A percentile compares a stretch with the other conserved stretches of the same genome.
Conservation (phyloP, 1,140 invertebrate genomes). For the Calycopis cecrops region DNA sequence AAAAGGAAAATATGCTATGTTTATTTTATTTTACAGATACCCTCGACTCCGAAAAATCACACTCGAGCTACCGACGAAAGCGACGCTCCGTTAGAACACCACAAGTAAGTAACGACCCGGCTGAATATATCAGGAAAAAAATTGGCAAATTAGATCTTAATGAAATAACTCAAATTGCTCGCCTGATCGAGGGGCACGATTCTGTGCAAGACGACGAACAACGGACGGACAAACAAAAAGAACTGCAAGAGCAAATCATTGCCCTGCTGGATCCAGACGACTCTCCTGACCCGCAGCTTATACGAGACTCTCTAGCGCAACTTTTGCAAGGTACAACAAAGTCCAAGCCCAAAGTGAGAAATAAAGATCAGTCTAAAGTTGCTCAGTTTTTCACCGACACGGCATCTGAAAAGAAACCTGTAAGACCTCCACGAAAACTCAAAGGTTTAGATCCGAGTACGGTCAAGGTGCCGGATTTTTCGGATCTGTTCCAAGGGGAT, state of each 20-base stretch:
- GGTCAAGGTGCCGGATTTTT: slow-evolving; percentile 42
- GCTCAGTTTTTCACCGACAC: slow-evolving; percentile 40
- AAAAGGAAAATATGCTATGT: background rate
- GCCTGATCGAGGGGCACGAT: slow-evolving; percentile 55
- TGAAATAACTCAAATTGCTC: slow-evolving; percentile 53
- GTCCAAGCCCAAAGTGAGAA: slow-evolving; percentile 28
- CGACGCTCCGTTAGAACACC: slow-evolving; percentile 43
- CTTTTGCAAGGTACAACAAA: slow-evolving; percentile 41
- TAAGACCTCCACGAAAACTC: slow-evolving; percentile 37
- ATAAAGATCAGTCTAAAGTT: slow-evolving; percentile 28
- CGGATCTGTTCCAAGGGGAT: slow-evolving; percentile 40
- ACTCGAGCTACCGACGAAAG: slow-evolving; percentile 54
- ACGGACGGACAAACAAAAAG: slow-evolving; percentile 43
- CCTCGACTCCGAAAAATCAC: slow-evolving; percentile 52
- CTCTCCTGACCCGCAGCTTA: slow-evolving; percentile 42
- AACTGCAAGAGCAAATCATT: slow-evolving; percentile 55
- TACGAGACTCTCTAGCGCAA: slow-evolving; percentile 45
- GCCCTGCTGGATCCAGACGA: slow-evolving; percentile 55
- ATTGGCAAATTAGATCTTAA: slow-evolving; percentile 59
- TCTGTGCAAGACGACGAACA: slow-evolving; percentile 27
- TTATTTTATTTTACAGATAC: slow-evolving; percentile 34
- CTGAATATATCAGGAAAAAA: slow-evolving; percentile 55
- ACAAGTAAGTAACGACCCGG: slow-evolving; percentile 66
- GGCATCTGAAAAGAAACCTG: slow-evolving; percentile 26
- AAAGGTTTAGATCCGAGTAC: slow-evolving; percentile 52